Evolutionary conservation across 2,113 vertebrate genomes (phyloP), one percentile per base, ranked within the genome.

Genomic region (Eclectus roratus): DNA sequence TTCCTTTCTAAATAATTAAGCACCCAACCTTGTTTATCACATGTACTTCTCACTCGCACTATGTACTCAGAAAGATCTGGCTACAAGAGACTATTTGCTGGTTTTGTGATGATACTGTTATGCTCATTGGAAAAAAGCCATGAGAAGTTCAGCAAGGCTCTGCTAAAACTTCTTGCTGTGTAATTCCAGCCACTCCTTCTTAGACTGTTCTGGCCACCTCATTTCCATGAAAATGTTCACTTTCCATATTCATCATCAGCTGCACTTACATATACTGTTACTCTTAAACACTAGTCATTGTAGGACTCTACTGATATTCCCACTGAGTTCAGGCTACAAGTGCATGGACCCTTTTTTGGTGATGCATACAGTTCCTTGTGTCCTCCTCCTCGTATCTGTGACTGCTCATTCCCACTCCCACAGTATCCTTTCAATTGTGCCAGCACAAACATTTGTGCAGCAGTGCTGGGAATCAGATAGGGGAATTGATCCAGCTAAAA

Each of bases 401-500:
- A 73, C 58, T 91, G 55, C 25, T 87, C 53, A 69, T 53, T 93
- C 79, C 90, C 31, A 49, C 60, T 89, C 60, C 74, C 80, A 78
- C 46, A 44, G 43, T 24, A 84, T 77, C 88, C 50, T 89, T 88
- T 71, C 50, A 77, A 6, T 58, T 89, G 46, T 52, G 77, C 77
- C 83, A 94, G 80, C 10, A 4, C 55, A 96, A 96, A 93, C 71
- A 90, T 80, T 85, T 77, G 31, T 85, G 53, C 9, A 39, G 50
- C 50, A 43, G 0, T 46, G 28, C 43, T 80, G 60, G 43, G 64
- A 88, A 85, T 77, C 72, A 63, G 79, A 96, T 5, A 65, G 12
- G 9, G n/a, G 4, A 90, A 97, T 46, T 63, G 88, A 96, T 93
- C 60, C 41, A 71, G 58, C 25, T 92, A 93, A 93, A 95, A 95